Evolutionary conservation across 2,113 vertebrate genomes (phyloP), one percentile per base, ranked within the genome.

Genomic region (Notarius quadriscutis): DNA sequence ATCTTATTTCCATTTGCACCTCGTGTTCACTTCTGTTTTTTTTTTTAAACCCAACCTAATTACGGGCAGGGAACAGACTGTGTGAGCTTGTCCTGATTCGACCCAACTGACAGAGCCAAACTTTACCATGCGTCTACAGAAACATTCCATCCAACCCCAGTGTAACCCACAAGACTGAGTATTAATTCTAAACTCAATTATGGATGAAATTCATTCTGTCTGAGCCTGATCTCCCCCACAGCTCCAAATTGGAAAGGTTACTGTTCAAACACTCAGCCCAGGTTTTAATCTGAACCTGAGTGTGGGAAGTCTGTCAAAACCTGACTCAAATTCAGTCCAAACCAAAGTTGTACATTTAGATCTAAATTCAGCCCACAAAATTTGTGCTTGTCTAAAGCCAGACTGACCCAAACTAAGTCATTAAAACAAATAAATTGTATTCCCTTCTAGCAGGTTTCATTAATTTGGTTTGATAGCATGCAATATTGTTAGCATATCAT

Each of bases 1-100:
- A 81, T 58, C 15, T 57, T 58, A 80, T 81, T 81, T 81, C 27
- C 4, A 60, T 81, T 80, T 30, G 53, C 51, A 57, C 77, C 55
- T 81, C 20, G 27, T 57, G 7, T 34, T 57, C 51, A n/a, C 4
- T 53, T 17, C 25, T 57, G 25, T n/a, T n/a, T n/a, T 6, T 57
- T 60, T 81, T 53, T 79, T 75, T 20, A 79, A 81, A 30, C 22
- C 55, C 12, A 5, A 20, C 27, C 27, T 60, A 34, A 81, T 60
- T 53, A 79, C 7, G 30, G 12, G 53, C 15, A 30, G 55, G 22
- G n/a, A 53, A 53, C 53, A 30, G 78, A 18, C 27, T 81, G 75
- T 9, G 75, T 27, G 55, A 81, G 27, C 55, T 22, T n/a, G 27
- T 12, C 25, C 78, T 15, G 69, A 15, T 1, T 41, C 15, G 22